These are phyloP conservation scores for Spilosoma lubricipeda DNA, from an alignment of 2,888 invertebrate genomes.

Conservation along the genomic window DNA sequence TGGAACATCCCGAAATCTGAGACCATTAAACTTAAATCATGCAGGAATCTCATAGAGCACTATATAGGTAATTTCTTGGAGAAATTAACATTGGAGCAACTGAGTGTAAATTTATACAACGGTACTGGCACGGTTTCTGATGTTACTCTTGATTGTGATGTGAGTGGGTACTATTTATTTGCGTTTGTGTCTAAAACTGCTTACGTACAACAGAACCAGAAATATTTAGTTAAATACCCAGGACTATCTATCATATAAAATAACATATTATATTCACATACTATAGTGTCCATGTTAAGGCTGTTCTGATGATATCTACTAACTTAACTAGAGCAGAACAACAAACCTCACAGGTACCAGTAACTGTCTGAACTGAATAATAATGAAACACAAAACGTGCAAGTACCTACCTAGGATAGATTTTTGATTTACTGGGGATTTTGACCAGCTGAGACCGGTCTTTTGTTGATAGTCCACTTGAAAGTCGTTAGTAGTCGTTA, in stretches of 20 bases:
- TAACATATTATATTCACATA: too few relatives aligned
- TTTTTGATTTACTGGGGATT: too few relatives aligned
- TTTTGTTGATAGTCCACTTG: too few relatives aligned
- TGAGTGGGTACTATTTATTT: constrained; percentile 72
- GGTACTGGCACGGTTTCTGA: constrained; percentile 95
- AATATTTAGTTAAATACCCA: background rate
- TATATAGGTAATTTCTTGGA: constrained; percentile 97
- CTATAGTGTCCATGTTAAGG: background rate
- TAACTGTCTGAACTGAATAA: background rate
- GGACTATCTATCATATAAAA: too few relatives aligned
- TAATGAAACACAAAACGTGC: background rate
- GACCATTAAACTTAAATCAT: constrained; percentile 94
- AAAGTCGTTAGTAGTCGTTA: background rate
- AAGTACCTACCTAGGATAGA: too few relatives aligned
- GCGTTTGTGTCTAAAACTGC: background rate
- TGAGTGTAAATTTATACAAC: constrained; percentile 95
- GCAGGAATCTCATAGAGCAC: constrained; percentile 95
- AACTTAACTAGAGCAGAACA: too few relatives aligned
- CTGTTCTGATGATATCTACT: too few relatives aligned
- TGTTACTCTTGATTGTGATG: constrained; percentile 95
- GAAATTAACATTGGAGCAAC: constrained; percentile 95
- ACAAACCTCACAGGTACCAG: background rate
- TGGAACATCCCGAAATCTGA: constrained; percentile 88
- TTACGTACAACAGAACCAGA: background rate
- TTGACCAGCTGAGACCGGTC: too few relatives aligned